These are phyloP conservation scores for Cephus nigrinus DNA, from an alignment of 2,888 invertebrate genomes.

Conservation along the genomic window DNA sequence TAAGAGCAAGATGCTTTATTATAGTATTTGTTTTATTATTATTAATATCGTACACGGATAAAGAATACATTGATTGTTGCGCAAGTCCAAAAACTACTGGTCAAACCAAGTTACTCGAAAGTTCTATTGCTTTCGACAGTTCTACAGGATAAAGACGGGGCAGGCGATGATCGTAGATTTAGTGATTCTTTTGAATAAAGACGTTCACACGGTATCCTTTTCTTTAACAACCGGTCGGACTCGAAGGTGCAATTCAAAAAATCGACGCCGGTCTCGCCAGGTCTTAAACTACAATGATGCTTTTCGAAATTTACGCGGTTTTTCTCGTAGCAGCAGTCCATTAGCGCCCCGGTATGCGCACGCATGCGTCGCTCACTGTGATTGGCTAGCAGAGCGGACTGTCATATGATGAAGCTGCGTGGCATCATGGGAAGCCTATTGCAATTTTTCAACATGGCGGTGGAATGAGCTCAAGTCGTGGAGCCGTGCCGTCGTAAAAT, in stretches of 20 bases:
- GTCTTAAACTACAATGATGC: neutral
- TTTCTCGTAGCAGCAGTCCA: neutral
- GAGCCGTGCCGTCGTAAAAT: conserved; percentile 57
- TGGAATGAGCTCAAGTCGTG: conserved; percentile 60
- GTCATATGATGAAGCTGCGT: conserved; percentile 59
- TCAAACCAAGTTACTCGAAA: neutral
- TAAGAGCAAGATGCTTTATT: neutral
- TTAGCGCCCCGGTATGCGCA: conserved; percentile 16
- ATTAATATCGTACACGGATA: neutral
- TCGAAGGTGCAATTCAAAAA: neutral
- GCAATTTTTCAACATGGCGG: conserved; percentile 64
- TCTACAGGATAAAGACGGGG: neutral
- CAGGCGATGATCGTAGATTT: neutral
- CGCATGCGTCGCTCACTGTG: conserved; percentile 25
- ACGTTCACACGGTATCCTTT: neutral
- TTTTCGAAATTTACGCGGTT: neutral
- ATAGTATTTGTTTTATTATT: neutral
- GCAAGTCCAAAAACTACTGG: neutral
- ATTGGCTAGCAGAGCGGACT: conserved; percentile 47
- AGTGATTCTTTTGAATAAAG: neutral
- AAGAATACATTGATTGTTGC: neutral
- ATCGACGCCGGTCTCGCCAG: neutral
- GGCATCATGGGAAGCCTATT: conserved; percentile 57
- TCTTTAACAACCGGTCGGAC: neutral
- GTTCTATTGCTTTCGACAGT: neutral